Evolutionary conservation across 2,888 invertebrate species (phyloP), one percentile per base, ranked within the genome.

Genomic region (Yponomeuta evonymella): DNA sequence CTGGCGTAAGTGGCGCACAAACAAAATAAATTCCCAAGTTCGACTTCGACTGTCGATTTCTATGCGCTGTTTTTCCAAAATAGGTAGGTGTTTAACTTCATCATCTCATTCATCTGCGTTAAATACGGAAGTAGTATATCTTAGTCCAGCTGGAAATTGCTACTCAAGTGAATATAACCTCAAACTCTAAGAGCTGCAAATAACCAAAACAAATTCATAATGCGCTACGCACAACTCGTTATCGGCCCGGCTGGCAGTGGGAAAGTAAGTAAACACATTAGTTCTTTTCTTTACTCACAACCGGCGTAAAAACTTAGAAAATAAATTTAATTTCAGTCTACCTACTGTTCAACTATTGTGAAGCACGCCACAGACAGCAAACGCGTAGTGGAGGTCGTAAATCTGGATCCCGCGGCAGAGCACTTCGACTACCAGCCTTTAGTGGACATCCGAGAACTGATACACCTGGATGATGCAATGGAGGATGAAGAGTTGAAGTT

Each of bases 221-320:
- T 98, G 98, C 94, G 98, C 65, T 99, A 97, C 83, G 99, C 97
- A 23, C 99, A 99, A 83, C 90, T 99, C 75, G 97, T 99, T 1
- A 96, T 99, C 80, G 99, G 99, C 0, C 99, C 99, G 48, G 99
- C 99, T 0, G 99, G 99, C 2, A 96, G 98, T 87, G 99, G 99
- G 72, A 99, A 99, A 94, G 98, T 98, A 93, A 87, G 77, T 70
- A 15, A 58, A 58, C 51, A 58, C 15, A 6, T 12, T 12, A 51
- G 51, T 12, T 51, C 51, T 2, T 51, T 51, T 51, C 4, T 9
- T 51, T 12, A 51, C 51, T 15, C 51, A 12, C 3, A 4, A 58
- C 4, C 1, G 51, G 51, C 5, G 12, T 12, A 15, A 15, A 15
- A 58, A 0, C 15, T 58, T 2, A 58, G 15, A 15, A 58, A 70